These are phyloP conservation scores for Zootoca vivipara DNA, from an alignment of 2,113 vertebrate species.

Conservation along the genomic window DNA sequence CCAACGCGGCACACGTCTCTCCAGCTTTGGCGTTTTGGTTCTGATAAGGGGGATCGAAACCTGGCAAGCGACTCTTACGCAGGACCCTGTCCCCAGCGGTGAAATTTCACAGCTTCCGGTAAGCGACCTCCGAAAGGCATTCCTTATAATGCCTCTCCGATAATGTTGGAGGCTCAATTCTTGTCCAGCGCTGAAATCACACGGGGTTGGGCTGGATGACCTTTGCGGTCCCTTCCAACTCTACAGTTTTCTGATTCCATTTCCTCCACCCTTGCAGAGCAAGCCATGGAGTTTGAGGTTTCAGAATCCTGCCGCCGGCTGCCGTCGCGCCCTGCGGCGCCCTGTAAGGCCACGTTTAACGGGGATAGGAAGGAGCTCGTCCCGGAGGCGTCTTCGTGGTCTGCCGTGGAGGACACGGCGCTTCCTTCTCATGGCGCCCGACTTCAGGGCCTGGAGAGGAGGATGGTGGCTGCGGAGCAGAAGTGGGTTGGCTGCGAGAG, in stretches of 20 bases:
- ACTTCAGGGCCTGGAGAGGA: slow-evolving; percentile 50
- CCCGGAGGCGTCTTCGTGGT: slow-evolving; percentile 29
- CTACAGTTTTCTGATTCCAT: background rate
- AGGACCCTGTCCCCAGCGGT: background rate
- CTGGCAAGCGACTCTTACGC: no score
- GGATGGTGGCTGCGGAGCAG: slow-evolving; percentile 2
- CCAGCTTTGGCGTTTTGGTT: background rate
- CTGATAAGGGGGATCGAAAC: background rate
- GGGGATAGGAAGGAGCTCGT: background rate
- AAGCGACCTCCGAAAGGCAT: background rate
- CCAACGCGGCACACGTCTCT: background rate
- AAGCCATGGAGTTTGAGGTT: background rate
- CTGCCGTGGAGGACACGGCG: slow-evolving; percentile 44
- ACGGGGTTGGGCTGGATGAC: no score
- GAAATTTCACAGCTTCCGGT: background rate
- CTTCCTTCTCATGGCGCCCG: slow-evolving; percentile 53
- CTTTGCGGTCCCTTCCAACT: no score
- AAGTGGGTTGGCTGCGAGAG: slow-evolving; percentile 57
- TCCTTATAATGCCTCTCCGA: no score
- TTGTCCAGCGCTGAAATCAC: background rate
- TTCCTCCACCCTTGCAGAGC: no score
- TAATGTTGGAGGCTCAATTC: background rate
- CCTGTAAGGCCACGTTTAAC: background rate
- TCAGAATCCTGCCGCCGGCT: background rate
- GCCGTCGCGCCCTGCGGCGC: background rate